A percentile compares a stretch with the other conserved stretches of the same genome.
phyloP scores from a whole-genome alignment of 2,797 vertebrate species.

The Natrix natrix region DNA sequence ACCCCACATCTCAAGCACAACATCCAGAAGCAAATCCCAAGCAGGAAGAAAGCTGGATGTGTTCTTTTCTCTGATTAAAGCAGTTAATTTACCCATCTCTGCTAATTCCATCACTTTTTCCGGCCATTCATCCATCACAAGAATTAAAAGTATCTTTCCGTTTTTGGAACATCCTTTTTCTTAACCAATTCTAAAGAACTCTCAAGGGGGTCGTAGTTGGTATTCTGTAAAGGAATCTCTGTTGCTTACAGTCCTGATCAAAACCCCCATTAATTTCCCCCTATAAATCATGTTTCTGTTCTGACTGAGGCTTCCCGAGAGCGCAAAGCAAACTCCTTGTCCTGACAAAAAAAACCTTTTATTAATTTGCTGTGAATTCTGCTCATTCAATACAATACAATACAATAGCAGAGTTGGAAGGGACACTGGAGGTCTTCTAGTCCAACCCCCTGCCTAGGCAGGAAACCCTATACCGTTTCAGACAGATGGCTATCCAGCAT shows the following conservation, averaged over 20 bases:
- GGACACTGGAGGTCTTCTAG: no score
- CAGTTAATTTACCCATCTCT: neutral
- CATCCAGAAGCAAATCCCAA: neutral
- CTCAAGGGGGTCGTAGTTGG: neutral
- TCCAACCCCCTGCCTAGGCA: no score
- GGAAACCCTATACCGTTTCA: no score
- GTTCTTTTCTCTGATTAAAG: neutral
- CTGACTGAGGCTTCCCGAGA: no score
- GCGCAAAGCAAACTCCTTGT: no score
- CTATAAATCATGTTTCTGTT: slow-evolving; percentile 22
- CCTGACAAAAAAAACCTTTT: no score
- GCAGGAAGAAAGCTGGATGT: neutral
- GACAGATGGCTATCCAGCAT: no score
- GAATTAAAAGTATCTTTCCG: neutral
- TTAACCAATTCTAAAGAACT: neutral
- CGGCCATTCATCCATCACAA: neutral
- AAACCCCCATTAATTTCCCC: slow-evolving; percentile 32
- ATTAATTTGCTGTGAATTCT: no score
- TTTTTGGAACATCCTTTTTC: neutral
- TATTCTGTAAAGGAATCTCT: neutral
- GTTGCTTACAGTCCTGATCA: neutral
- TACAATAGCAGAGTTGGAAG: no score
- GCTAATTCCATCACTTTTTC: neutral
- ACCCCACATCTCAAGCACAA: neutral
- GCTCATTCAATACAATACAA: no score